Conservation (phyloP, 2,888 invertebrate species). For the Pantelozetes paolii region DNA sequence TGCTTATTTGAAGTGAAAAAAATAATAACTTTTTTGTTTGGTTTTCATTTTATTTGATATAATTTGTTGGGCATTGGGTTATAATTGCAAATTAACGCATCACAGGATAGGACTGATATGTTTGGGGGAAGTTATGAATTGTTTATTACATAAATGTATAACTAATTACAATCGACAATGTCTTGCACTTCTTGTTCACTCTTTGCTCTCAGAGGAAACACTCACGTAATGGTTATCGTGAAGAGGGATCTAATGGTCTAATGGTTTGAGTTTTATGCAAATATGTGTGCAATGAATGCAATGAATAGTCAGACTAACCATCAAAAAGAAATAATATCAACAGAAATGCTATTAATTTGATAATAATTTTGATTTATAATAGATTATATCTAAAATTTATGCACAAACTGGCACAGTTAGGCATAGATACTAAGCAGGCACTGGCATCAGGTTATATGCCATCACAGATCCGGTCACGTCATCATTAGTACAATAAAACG, state of each 20-base stretch:
- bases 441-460: conserved; percentile 3
- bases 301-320: conserved; percentile 21
- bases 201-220: neutral
- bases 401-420: no score
- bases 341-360: conserved; percentile 32
- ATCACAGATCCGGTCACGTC: conserved; percentile 22
- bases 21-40: neutral
- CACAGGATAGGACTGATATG: neutral
- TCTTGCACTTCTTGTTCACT: conserved; percentile 21
- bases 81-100: conserved; percentile 33
- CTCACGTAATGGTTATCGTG: conserved; percentile 34
- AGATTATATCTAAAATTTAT: conserved; percentile 8
- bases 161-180: conserved; percentile 33
- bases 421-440: no score
- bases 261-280: conserved; percentile 35
- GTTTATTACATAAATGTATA: conserved; percentile 18
- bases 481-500: conserved; percentile 28
- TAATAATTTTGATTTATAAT: conserved; percentile 38
- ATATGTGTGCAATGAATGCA: conserved; percentile 14
- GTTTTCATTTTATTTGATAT: neutral
- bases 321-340: conserved; percentile 32
- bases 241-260: conserved; percentile 32
- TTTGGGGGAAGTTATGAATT: conserved; percentile 20
- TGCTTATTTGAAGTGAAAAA: neutral
- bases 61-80: neutral